phyloP scores from a whole-genome alignment of 2,113 vertebrate genomes.

The Podarcis cretensis region DNA sequence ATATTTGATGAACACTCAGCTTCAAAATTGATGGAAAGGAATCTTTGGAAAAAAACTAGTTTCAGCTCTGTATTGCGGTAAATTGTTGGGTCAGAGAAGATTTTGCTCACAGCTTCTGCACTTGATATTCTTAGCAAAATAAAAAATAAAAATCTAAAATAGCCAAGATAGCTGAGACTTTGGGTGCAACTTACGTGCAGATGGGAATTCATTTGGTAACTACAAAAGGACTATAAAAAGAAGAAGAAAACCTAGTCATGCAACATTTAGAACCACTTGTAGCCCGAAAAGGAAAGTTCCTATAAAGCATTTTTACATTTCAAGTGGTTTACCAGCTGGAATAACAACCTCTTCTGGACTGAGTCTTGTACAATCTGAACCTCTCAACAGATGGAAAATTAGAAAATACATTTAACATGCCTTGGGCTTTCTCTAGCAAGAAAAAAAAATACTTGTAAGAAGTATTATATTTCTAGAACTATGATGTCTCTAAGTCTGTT shows the following conservation, averaged over 20 bases:
- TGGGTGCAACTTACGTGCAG: conserved; percentile 58
- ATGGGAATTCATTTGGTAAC: conserved; percentile 42
- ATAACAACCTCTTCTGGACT: conserved; percentile 50
- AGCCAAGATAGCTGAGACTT: conserved; percentile 1
- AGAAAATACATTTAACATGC: conserved; percentile 64
- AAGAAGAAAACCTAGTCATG: neutral
- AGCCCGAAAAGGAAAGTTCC: conserved; percentile 58
- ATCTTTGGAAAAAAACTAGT: neutral
- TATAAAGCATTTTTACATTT: conserved; percentile 11
- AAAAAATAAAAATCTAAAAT: conserved; percentile 55
- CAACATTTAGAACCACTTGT: conserved; percentile 48
- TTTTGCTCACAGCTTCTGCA: conserved; percentile 51
- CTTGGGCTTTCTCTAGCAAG: conserved; percentile 57
- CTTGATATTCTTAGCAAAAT: neutral
- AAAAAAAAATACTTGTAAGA: conserved; percentile 60
- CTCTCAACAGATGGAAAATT: conserved; percentile 67
- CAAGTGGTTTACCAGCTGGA: conserved; percentile 70
- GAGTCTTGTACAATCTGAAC: conserved; percentile 60
- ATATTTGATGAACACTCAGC: neutral
- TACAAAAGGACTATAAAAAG: conserved; percentile 21
- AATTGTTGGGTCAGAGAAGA: conserved; percentile 26
- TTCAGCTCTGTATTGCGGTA: conserved; percentile 5
- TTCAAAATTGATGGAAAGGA: neutral
- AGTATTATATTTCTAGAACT: conserved; percentile 10
- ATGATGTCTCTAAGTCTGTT: no score